A percentile compares a stretch with the other conserved stretches of the same genome.
Conservation (phyloP, 2,888 invertebrate genomes). For the Papilio gigon region DNA sequence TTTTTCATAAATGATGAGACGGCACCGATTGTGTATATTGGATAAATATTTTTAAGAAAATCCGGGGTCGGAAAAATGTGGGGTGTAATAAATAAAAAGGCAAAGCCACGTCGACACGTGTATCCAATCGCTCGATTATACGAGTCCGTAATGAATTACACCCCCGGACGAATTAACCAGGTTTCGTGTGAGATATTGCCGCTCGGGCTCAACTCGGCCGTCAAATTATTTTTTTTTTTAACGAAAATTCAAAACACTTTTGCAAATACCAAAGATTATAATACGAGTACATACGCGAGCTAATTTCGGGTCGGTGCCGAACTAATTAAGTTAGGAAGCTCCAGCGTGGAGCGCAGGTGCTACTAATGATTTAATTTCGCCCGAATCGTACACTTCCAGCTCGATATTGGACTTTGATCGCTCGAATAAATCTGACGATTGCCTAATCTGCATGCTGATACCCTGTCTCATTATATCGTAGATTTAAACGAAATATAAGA, state of each 20-base stretch:
- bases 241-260: slow-evolving; percentile 30
- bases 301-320: slow-evolving; percentile 44
- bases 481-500: not conserved
- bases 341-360: slow-evolving; percentile 65
- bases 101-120: slow-evolving; percentile 74
- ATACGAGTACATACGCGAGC: slow-evolving; percentile 27
- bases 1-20: slow-evolving; percentile 82
- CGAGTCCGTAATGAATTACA: slow-evolving; percentile 58
- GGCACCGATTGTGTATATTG: slow-evolving; percentile 79
- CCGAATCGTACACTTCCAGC: slow-evolving; percentile 57
- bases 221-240: slow-evolving; percentile 47
- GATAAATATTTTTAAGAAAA: slow-evolving; percentile 79
- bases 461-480: slow-evolving; percentile 41
- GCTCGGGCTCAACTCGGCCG: slow-evolving; percentile 37
- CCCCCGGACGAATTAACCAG: slow-evolving; percentile 47
- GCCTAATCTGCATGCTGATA: slow-evolving; percentile 51
- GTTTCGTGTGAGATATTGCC: slow-evolving; percentile 57
- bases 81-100: slow-evolving; percentile 70
- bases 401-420: slow-evolving; percentile 57
- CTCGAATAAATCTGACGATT: slow-evolving; percentile 57
- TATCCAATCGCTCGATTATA: slow-evolving; percentile 74
- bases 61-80: slow-evolving; percentile 65
- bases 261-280: slow-evolving; percentile 25
- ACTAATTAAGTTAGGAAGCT: slow-evolving; percentile 55
- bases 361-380: slow-evolving; percentile 73